Conservation (phyloP, 2,113 vertebrate genomes). For the Galbula dea region DNA sequence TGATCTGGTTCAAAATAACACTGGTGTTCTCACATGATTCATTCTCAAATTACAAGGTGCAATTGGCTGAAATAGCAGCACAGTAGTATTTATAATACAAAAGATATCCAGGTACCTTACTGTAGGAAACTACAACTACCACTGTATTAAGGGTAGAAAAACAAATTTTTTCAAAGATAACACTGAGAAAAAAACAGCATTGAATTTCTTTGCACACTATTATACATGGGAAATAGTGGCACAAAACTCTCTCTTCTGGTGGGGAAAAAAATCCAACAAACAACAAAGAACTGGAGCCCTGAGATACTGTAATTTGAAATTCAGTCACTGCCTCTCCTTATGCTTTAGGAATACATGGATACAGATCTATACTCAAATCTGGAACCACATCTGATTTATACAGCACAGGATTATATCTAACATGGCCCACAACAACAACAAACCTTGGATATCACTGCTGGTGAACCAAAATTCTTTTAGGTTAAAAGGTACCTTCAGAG, state of each 20-base stretch:
- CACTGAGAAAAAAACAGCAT: neutral
- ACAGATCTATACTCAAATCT: neutral
- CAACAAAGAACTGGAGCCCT: too few species aligned
- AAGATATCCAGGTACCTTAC: neutral
- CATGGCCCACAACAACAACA: neutral
- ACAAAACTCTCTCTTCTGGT: neutral
- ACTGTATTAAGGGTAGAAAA: neutral
- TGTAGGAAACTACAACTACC: neutral
- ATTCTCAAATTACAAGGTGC: neutral
- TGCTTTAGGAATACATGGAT: neutral
- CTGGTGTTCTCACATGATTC: neutral
- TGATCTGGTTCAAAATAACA: neutral
- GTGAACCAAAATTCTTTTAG: neutral
- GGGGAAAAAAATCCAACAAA: too few species aligned
- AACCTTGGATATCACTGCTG: neutral
- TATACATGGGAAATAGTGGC: neutral
- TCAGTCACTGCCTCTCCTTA: neutral
- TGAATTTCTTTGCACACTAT: neutral
- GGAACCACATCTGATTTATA: neutral
- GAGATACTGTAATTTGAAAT: neutral
- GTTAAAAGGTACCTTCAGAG: neutral
- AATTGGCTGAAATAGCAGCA: neutral
- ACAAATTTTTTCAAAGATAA: neutral
- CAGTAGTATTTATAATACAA: neutral
- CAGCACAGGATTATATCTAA: neutral